These are phyloP conservation scores for Semnornis frantzii DNA, from an alignment of 2,113 vertebrate genomes.

Conservation along the genomic window DNA sequence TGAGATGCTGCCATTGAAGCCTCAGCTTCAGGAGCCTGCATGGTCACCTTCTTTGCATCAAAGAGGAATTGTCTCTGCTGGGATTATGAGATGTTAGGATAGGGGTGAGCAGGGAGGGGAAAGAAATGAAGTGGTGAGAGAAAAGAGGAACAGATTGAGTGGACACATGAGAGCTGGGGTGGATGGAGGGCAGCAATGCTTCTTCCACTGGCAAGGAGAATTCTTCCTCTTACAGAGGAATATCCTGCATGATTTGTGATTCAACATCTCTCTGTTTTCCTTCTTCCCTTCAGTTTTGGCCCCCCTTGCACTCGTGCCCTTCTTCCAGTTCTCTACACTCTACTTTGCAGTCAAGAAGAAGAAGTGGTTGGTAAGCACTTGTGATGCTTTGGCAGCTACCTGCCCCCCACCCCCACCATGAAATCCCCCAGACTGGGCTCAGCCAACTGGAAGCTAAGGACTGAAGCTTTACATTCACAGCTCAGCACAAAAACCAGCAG, in stretches of 20 bases:
- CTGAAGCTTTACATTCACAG: too few relatives aligned
- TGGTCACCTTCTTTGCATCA: accelerated
- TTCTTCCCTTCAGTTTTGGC: conserved; percentile 45
- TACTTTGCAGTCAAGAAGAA: conserved; percentile 40
- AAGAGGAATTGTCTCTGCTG: neutral
- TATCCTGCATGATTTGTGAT: neutral
- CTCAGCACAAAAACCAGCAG: too few relatives aligned
- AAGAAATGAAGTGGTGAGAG: neutral
- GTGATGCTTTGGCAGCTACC: too few relatives aligned
- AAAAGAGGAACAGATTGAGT: neutral
- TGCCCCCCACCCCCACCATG: too few relatives aligned
- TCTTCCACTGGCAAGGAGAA: neutral
- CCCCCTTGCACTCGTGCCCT: conserved; percentile 9
- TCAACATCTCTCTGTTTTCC: neutral
- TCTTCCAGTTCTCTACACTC: conserved; percentile 46
- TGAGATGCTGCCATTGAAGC: neutral
- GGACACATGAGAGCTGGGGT: neutral
- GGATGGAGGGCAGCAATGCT: neutral
- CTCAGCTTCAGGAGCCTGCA: neutral
- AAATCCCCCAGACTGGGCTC: too few relatives aligned
- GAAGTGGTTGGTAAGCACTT: conserved; percentile 65
- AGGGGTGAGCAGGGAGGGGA: neutral
- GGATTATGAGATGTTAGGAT: neutral
- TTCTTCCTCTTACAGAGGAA: neutral
- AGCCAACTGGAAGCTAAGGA: too few relatives aligned